A percentile compares a stretch with the other conserved stretches of the same genome.
phyloP scores from a whole-genome alignment of 30 jellyfish, hydroid and myxozoan species.

The Aurelia aurita complex sp. Pacific region DNA sequence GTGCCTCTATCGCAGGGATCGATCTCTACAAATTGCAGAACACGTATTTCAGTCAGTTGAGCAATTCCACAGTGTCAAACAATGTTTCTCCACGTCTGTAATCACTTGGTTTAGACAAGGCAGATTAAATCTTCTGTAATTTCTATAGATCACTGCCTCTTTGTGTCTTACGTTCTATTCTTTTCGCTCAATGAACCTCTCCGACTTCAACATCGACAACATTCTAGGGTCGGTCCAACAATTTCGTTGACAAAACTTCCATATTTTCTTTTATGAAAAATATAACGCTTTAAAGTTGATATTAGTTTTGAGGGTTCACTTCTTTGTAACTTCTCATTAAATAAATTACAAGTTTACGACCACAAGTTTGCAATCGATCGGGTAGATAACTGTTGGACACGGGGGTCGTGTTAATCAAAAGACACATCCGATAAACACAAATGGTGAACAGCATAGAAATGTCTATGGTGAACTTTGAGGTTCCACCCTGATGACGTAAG shows the following conservation, averaged over 20 bases:
- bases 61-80: background rate
- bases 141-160: slow-evolving; percentile 46
- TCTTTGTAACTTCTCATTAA: background rate
- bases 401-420: slow-evolving; percentile 16
- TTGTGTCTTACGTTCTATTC: slow-evolving; percentile 52
- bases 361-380: slow-evolving; percentile 37
- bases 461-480: too few relatives aligned
- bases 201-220: slow-evolving; percentile 33
- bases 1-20: too few relatives aligned
- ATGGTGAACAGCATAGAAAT: too few relatives aligned
- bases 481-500: too few relatives aligned
- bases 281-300: too few relatives aligned
- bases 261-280: too few relatives aligned
- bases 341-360: background rate
- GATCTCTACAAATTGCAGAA: too few relatives aligned
- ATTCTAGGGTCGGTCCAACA: slow-evolving; percentile 12
- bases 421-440: too few relatives aligned
- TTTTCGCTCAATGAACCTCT: slow-evolving; percentile 4
- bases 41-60: too few relatives aligned
- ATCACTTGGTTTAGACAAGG: slow-evolving; percentile 57
- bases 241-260: slow-evolving; percentile 4
- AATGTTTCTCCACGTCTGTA: slow-evolving; percentile 32
- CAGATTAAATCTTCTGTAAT: slow-evolving; percentile 38
- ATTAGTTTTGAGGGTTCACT: too few relatives aligned
- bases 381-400: slow-evolving; percentile 15